phyloP scores from a whole-genome alignment of 2,797 vertebrate genomes.

The Pseudochirops cupreus region DNA sequence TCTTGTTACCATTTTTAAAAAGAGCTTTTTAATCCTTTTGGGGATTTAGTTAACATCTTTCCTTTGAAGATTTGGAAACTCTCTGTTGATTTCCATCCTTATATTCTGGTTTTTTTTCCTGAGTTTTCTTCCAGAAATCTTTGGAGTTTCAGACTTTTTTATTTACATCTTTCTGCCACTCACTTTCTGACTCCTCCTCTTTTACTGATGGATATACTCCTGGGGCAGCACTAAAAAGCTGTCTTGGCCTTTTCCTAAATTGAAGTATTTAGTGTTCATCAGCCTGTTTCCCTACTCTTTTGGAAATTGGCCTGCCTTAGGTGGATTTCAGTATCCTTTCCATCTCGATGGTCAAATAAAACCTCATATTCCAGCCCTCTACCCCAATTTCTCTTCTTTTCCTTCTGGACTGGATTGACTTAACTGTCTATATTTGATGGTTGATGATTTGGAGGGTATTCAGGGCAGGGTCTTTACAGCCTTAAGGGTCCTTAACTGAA shows the following conservation, averaged over 20 bases:
- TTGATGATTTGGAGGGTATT: neutral
- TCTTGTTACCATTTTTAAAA: neutral
- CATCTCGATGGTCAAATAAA: neutral
- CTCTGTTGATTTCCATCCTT: neutral
- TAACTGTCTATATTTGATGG: neutral
- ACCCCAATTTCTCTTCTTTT: neutral
- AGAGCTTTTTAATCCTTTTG: neutral
- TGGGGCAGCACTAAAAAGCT: neutral
- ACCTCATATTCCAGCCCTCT: neutral
- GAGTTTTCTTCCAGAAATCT: neutral
- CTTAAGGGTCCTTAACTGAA: neutral
- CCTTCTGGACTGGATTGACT: neutral
- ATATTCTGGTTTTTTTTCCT: neutral
- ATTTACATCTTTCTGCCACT: neutral
- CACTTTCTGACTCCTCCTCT: neutral
- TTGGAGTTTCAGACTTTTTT: neutral
- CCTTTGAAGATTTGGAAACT: neutral
- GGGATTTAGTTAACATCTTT: neutral
- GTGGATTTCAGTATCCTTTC: neutral
- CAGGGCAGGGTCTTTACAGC: neutral
- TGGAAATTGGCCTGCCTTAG: neutral
- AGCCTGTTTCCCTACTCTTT: neutral
- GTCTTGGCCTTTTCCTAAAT: neutral
- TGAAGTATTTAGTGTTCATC: neutral
- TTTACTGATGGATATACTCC: neutral